Evolutionary conservation across 2,797 vertebrate genomes (phyloP).

Genomic region (Picus viridis): DNA sequence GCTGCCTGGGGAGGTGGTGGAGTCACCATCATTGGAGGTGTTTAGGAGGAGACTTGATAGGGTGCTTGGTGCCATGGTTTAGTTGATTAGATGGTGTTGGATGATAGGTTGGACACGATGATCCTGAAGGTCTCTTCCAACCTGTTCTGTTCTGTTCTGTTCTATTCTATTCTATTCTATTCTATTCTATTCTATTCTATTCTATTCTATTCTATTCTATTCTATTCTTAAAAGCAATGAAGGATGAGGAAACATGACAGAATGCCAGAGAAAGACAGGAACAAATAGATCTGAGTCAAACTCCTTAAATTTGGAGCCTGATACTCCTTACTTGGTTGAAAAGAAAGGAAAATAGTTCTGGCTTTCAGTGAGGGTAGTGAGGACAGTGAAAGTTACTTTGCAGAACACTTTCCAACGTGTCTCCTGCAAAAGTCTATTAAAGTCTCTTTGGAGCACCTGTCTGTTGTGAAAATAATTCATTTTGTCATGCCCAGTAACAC

Average conservation of each 20-base stretch:
- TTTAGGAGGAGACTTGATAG: no score
- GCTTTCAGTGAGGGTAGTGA: neutral
- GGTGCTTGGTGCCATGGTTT: no score
- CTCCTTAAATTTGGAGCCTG: neutral
- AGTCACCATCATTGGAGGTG: no score
- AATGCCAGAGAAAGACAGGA: neutral
- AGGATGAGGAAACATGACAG: neutral
- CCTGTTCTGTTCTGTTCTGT: no score
- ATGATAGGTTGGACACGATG: no score
- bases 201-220: no score
- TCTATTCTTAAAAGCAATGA: neutral
- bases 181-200: no score
- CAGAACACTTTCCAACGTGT: neutral
- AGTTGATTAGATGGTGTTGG: no score
- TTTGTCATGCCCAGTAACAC: slow-evolving; percentile 63
- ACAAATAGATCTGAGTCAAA: neutral
- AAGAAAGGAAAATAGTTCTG: neutral
- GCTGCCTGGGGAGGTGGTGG: no score
- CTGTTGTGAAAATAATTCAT: slow-evolving; percentile 67
- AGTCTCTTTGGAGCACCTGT: slow-evolving; percentile 64
- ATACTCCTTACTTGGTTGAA: neutral
- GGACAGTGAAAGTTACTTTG: slow-evolving; percentile 21
- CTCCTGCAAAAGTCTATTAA: slow-evolving; percentile 29
- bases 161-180: no score
- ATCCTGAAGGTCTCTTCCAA: no score